A percentile compares a stretch with the other conserved stretches of the same genome.
These are phyloP conservation scores for Deilephila porcellus DNA, from an alignment of 2,888 invertebrate genomes.

Conservation along the genomic window DNA sequence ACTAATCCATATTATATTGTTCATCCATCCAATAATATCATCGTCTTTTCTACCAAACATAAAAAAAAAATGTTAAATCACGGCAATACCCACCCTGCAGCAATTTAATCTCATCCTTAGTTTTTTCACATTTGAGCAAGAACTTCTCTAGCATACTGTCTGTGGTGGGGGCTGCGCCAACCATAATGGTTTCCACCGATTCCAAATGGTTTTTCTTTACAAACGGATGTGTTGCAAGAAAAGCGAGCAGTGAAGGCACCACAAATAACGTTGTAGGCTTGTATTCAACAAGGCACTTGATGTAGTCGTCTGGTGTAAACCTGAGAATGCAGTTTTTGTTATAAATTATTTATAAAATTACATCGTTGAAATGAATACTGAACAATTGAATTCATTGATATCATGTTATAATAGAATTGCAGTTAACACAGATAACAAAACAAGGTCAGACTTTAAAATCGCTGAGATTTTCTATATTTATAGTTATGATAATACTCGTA, in stretches of 20 bases:
- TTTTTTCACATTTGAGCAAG: constrained; percentile 83
- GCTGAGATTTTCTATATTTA: too few species aligned
- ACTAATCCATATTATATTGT: too few species aligned
- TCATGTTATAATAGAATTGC: too few species aligned
- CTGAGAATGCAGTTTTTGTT: constrained; percentile 51
- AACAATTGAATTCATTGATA: too few species aligned
- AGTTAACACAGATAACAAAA: too few species aligned
- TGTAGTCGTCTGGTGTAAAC: constrained; percentile 90
- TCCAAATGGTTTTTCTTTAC: constrained; percentile 88
- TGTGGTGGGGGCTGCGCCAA: constrained; percentile 90
- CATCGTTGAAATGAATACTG: too few species aligned
- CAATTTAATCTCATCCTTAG: constrained; percentile 75
- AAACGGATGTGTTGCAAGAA: constrained; percentile 89
- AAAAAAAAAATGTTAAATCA: too few species aligned
- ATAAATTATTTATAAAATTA: background rate
- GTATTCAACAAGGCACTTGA: constrained; percentile 86
- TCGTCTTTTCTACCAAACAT: too few species aligned
- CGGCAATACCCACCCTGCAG: constrained; percentile 68
- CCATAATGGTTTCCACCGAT: constrained; percentile 86
- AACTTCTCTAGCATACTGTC: constrained; percentile 87
- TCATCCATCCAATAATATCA: too few species aligned
- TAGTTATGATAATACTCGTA: too few species aligned
- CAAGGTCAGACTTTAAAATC: too few species aligned
- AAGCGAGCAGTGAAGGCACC: constrained; percentile 91
- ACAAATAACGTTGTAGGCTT: constrained; percentile 87